Percentiles rank a stretch among this genome's conserved stretches.
These are phyloP conservation scores for Leptinotarsa defecta DNA, from an alignment of 1,140 invertebrate genomes.

Conservation along the genomic window DNA sequence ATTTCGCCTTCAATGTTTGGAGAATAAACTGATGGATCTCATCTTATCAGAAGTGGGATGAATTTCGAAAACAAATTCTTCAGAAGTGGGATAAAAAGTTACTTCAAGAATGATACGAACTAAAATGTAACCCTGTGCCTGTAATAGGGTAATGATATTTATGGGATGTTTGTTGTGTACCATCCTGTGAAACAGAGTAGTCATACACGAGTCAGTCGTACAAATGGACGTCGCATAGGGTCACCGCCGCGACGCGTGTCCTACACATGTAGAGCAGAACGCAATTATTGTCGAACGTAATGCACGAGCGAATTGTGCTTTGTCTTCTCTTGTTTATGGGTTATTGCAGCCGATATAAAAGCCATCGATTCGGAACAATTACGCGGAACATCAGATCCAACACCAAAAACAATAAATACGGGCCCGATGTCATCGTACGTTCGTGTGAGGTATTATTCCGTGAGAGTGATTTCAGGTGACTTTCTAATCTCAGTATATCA, in stretches of 20 bases:
- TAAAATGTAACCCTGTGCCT: background rate
- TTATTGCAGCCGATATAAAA: conserved; percentile 52
- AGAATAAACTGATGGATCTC: no score
- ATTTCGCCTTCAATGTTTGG: no score
- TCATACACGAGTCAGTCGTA: background rate
- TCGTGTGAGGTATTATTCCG: no score
- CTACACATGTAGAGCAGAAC: conserved; percentile 52
- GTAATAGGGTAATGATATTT: background rate
- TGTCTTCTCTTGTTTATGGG: conserved; percentile 48
- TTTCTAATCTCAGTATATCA: no score
- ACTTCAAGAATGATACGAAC: no score
- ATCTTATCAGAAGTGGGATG: no score
- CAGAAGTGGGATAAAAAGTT: no score
- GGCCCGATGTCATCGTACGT: no score
- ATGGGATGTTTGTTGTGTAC: background rate
- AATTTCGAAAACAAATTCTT: no score
- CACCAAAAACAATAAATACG: conserved; percentile 16
- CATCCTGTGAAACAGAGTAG: background rate
- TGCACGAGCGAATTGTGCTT: conserved; percentile 48
- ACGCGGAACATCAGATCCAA: conserved; percentile 31
- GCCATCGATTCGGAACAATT: conserved; percentile 52
- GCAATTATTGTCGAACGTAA: conserved; percentile 53
- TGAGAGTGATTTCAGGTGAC: no score
- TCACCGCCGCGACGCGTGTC: conserved; percentile 46
- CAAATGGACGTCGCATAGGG: conserved; percentile 16